Percentiles rank a stretch among this genome's conserved stretches.
These are phyloP conservation scores for Pyrgilauda ruficollis DNA, from an alignment of 2,113 vertebrate genomes.

Conservation along the genomic window DNA sequence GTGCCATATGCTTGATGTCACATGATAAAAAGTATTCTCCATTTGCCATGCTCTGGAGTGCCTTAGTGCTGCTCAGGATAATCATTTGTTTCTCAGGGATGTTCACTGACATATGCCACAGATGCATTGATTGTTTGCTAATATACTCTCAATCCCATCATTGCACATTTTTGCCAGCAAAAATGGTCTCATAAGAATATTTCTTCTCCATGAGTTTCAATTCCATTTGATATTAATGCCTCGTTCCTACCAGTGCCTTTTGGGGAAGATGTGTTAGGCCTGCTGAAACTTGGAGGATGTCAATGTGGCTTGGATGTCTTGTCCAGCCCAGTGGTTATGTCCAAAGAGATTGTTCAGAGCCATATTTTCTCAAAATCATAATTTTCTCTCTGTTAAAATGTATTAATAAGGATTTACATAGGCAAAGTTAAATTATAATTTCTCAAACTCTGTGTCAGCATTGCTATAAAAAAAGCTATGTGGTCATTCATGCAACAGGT, in stretches of 20 bases:
- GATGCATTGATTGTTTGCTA: slow-evolving; percentile 18
- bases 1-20: slow-evolving; percentile 55
- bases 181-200: background rate
- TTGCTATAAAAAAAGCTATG: background rate
- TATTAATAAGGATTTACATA: background rate
- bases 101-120: slow-evolving; percentile 28
- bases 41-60: background rate
- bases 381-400: background rate
- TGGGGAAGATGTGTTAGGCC: background rate
- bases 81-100: background rate
- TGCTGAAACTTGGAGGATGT: background rate
- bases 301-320: background rate
- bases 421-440: background rate
- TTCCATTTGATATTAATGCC: background rate
- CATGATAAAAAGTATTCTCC: slow-evolving; percentile 28
- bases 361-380: background rate
- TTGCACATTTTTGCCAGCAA: background rate
- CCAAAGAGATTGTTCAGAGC: background rate
- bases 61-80: background rate
- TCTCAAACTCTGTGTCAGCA: background rate
- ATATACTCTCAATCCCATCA: background rate
- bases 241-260: background rate
- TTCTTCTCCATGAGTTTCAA: background rate
- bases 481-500: fast-evolving
- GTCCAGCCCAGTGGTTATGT: background rate